These are phyloP conservation scores for Schizopygopsis pylzovi DNA, from an alignment of 2,797 vertebrate species.

Conservation along the genomic window DNA sequence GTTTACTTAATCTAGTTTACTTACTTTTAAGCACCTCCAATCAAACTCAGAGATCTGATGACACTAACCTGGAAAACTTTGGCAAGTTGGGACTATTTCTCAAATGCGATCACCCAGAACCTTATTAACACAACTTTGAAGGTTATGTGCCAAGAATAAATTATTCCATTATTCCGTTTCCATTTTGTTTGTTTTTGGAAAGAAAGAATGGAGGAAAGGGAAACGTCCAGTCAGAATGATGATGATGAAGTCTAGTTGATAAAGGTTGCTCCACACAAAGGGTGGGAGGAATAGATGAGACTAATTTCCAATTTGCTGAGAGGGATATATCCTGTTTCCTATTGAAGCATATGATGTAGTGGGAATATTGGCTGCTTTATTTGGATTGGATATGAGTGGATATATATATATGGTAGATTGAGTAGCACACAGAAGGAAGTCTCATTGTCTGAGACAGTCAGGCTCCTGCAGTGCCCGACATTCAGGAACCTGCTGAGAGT, in stretches of 20 bases:
- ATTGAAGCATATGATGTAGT: constrained; percentile 5
- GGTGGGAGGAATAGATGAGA: constrained; percentile 10
- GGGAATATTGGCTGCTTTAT: constrained; percentile 39
- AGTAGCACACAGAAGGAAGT: constrained; percentile 19
- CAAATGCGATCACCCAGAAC: neutral
- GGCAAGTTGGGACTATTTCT: neutral
- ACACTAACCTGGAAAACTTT: neutral
- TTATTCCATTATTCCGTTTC: neutral
- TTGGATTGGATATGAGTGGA: constrained; percentile 45
- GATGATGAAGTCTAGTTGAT: neutral
- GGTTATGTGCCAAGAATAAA: neutral
- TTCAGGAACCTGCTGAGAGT: constrained; percentile 30
- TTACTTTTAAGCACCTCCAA: neutral
- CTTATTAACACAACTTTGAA: neutral
- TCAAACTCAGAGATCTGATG: neutral
- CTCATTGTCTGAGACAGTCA: constrained; percentile 35
- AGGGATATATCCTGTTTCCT: constrained; percentile 31
- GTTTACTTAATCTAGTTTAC: neutral
- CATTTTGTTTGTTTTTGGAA: constrained; percentile 16
- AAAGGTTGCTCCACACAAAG: neutral
- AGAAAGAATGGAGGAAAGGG: neutral
- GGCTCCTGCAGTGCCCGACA: constrained; percentile 17
- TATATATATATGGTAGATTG: constrained; percentile 12
- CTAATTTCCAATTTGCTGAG: constrained; percentile 18
- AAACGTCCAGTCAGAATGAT: neutral